Evolutionary conservation across 1,140 invertebrate genomes (phyloP), one percentile per base, ranked within the genome.

Genomic region (Helicoverpa armigera): DNA sequence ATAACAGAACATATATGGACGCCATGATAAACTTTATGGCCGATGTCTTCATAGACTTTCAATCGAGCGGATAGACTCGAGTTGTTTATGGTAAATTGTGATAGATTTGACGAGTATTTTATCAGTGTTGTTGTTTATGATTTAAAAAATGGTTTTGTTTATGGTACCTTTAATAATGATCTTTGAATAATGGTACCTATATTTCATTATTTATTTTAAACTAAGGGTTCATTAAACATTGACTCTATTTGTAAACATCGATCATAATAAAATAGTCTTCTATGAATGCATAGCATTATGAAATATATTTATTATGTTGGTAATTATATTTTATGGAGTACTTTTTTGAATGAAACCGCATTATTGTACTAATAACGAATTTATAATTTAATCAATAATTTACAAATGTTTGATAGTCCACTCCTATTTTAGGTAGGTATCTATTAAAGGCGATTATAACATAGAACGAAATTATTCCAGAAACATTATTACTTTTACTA

Each of bases 361-460:
- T 63, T 29, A 14, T 53, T 81, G 69, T 85, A 86, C 85, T 86
- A 84, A 82, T 86, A 86, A 84, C 81, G 83, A 86, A 83, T 86
- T 83, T 84, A 84, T 84, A 86, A 84, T 86, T 84, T 86, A 86
- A 83, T 86, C 80, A 86, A 83, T 84, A 86, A 86, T 84, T 86
- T 84, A 86, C 85, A 86, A 80, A 82, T 85, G 70, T 74, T 74
- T 70, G 50, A 54, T 67, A 65, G 61, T 65, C 61, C 48, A 43
- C 18, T 43, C 35, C 58, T 75, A 50, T 61, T n/a, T 61, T 50
- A 43, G 35, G 35, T 75, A 50, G 63, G 63, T 74, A 48, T 43
- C 29, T 74, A 75, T 61, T 51, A 63, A 53, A 75, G 73, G 56
- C 54, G 53, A 63, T 75, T 75, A 75, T 58, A 75, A 75, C 58